Evolutionary conservation across 2,888 invertebrate genomes (phyloP).

Genomic region (Pocota personata): DNA sequence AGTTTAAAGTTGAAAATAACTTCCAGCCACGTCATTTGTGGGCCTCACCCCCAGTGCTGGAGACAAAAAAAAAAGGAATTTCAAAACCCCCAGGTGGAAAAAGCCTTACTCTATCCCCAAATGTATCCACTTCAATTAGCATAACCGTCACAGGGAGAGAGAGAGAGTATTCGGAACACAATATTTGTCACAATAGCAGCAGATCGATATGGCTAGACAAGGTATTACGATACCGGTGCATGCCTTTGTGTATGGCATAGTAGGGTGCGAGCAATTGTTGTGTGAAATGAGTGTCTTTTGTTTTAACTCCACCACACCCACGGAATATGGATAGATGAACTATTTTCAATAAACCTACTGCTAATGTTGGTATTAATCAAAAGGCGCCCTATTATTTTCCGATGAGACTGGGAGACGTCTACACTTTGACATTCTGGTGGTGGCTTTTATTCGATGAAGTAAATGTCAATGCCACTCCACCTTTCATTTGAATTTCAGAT

Average conservation of each 20-base stretch:
- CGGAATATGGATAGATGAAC: conserved; percentile 22
- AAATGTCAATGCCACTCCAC: conserved; percentile 11
- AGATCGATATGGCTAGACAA: conserved; percentile 74
- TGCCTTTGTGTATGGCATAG: conserved; percentile 27
- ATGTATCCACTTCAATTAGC: conserved; percentile 68
- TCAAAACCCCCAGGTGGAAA: conserved; percentile 9
- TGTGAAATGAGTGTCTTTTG: conserved; percentile 63
- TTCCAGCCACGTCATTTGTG: conserved; percentile 15
- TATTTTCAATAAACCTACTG: conserved; percentile 26
- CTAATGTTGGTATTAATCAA: conserved; percentile 28
- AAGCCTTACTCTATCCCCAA: conserved; percentile 20
- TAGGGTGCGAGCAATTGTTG: conserved; percentile 54
- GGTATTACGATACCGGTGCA: conserved; percentile 67
- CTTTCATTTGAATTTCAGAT: background rate
- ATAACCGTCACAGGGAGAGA: conserved; percentile 41
- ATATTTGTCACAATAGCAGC: conserved; percentile 50
- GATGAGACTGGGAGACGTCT: background rate
- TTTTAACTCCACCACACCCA: conserved; percentile 50
- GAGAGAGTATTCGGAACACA: conserved; percentile 47
- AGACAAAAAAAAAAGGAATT: background rate
- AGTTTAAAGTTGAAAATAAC: conserved; percentile 28
- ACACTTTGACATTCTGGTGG: background rate
- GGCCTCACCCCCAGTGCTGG: conserved; percentile 8
- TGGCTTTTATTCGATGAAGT: background rate
- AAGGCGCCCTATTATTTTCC: conserved; percentile 7